Conservation (phyloP, 92 coral and sea anemone species). For the Palythoa caribaeorum region DNA sequence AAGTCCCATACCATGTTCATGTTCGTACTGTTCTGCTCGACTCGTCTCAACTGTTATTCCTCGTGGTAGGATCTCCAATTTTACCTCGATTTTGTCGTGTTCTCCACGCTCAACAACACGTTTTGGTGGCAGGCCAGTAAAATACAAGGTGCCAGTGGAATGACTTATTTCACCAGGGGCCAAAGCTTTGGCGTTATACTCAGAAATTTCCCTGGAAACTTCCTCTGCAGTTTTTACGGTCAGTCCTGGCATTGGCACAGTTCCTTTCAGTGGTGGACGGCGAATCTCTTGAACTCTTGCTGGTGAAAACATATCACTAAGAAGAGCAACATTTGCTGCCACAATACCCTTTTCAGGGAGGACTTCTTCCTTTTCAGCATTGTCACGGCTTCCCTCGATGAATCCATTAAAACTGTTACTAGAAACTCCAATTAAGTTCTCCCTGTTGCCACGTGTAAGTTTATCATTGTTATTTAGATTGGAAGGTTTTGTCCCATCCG, state of each 20-base stretch:
- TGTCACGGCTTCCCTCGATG: constrained; percentile 47
- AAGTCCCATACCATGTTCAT: constrained; percentile 21
- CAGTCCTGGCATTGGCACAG: constrained; percentile 92
- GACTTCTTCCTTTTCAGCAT: constrained; percentile 43
- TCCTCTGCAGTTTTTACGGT: constrained; percentile 83
- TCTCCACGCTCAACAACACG: constrained; percentile 71
- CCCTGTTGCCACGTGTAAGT: neutral
- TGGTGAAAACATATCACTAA: constrained; percentile 86
- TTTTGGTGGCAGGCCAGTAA: constrained; percentile 85
- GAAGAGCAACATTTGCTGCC: constrained; percentile 84
- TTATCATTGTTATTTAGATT: constrained; percentile 64
- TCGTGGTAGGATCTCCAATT: constrained; percentile 39
- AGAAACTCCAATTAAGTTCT: constrained; percentile 28
- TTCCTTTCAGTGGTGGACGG: constrained; percentile 79
- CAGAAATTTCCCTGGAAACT: constrained; percentile 87
- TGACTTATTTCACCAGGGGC: constrained; percentile 95
- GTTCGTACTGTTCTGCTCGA: constrained; percentile 42
- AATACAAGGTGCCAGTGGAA: constrained; percentile 79
- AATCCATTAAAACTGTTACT: constrained; percentile 35
- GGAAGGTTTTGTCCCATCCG: constrained; percentile 25
- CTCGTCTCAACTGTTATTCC: constrained; percentile 43
- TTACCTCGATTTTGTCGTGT: constrained; percentile 27
- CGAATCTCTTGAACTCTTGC: constrained; percentile 53
- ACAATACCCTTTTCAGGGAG: constrained; percentile 91
- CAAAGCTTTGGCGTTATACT: constrained; percentile 89